Base-by-base conservation (phyloP, 2,113 vertebrate genomes). In the Eptesicus fuscus region DNA sequence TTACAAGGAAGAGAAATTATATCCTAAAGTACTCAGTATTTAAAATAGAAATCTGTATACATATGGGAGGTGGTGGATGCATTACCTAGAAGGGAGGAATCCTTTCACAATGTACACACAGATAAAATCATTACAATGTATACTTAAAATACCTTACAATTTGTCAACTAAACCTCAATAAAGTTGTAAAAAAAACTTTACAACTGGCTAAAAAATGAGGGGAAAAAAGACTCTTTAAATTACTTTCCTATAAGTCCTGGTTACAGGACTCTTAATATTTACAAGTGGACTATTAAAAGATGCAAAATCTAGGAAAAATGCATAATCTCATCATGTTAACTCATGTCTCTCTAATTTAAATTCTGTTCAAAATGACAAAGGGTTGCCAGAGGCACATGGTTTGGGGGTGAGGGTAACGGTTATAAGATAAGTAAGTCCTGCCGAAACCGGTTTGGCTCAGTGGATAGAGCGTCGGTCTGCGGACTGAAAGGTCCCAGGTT, bases 1-100 rank as follows among this genome's bases (percentile, higher is more conserved):
- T 79, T 71, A 96, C 5, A 93, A 88, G 35, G 76, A 88, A 47
- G 23, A 96, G 47, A 93, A 85, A 84, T 44, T 76, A 74, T 30
- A 49, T 49, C 28, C 35, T 80, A 70, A 93, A 73, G 70, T 61
- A 49, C 25, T 91, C 63, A 73, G 35, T 74, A 77, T 28, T 91
- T 85, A 82, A 87, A 96, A 76, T 20, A 82, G 17, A 80, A 82
- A 82, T 73, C 49, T 10, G 30, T 40, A 14, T 28, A n/a, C 37
- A 49, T n/a, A 28, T 5, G 28, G 49, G 51, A 82, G 51, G 53
- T 74, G 56, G 32, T 32, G 9, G n/a, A 63, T 40, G 14, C 51
- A 80, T 73, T 73, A 61, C 74, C 69, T 65, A 40, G 2, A 76
- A 65, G 59, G 42, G 53, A 74, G 25, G 79, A 91, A 83, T 51